phyloP scores from a whole-genome alignment of 1,140 invertebrate species.

The Latrodectus geometricus region DNA sequence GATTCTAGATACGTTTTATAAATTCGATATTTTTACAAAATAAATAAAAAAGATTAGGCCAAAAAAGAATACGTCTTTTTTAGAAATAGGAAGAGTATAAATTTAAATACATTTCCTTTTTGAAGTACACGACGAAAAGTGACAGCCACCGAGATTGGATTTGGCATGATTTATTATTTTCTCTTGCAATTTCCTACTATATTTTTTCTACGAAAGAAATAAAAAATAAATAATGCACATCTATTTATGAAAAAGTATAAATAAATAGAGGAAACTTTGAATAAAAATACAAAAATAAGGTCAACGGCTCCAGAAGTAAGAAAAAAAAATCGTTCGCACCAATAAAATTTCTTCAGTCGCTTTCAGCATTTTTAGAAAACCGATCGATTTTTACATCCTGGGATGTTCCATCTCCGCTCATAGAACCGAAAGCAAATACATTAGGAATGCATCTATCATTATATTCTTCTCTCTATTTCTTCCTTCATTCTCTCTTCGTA shows the following conservation, averaged over 20 bases:
- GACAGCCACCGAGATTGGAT: conserved; percentile 58
- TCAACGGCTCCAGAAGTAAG: conserved; percentile 42
- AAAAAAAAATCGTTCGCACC: conserved; percentile 20
- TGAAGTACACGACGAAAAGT: conserved; percentile 51
- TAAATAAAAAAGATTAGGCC: background rate
- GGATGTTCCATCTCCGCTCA: conserved; percentile 7
- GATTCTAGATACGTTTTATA: background rate
- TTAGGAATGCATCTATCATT: conserved; percentile 40
- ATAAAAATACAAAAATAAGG: conserved; percentile 56
- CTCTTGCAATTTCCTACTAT: background rate
- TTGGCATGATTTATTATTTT: conserved; percentile 59
- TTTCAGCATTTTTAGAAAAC: conserved; percentile 51
- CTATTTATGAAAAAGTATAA: conserved; percentile 11
- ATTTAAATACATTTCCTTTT: conserved; percentile 52
- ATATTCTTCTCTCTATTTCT: background rate
- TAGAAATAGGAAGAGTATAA: conserved; percentile 40
- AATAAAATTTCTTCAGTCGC: conserved; percentile 55
- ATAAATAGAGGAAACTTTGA: conserved; percentile 13
- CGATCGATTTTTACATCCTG: conserved; percentile 44
- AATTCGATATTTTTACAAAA: conserved; percentile 29
- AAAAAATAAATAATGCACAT: conserved; percentile 13
- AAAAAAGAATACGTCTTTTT: conserved; percentile 18
- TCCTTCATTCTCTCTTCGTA: conserved; percentile 2
- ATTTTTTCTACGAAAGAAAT: conserved; percentile 19
- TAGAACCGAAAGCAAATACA: conserved; percentile 54